phyloP scores from a whole-genome alignment of 1,140 invertebrate genomes.

The Trichonephila clavipes region DNA sequence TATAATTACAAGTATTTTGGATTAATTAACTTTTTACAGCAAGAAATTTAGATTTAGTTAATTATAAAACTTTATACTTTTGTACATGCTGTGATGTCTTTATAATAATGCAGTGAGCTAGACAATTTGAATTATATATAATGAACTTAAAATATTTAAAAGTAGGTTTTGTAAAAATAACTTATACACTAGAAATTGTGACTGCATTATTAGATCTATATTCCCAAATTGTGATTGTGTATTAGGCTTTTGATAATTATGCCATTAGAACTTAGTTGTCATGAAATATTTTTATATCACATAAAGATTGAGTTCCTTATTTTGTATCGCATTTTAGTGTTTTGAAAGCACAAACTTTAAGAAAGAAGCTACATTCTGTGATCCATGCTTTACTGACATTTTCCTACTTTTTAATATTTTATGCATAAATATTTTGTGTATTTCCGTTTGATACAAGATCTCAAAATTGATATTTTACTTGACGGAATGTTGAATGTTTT shows the following conservation, averaged over 20 bases:
- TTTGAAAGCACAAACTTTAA: not conserved
- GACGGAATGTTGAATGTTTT: slow-evolving; percentile 19
- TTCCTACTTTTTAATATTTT: not conserved
- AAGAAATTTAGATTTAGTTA: too few species aligned
- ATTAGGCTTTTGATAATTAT: slow-evolving; percentile 9
- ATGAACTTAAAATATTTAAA: not conserved
- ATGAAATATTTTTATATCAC: slow-evolving; percentile 7
- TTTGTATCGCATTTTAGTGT: not conserved
- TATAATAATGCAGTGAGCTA: too few species aligned
- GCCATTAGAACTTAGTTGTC: not conserved
- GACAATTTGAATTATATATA: too few species aligned
- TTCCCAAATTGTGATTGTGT: too few species aligned
- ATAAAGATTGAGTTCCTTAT: not conserved
- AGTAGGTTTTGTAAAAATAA: not conserved
- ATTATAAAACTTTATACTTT: too few species aligned
- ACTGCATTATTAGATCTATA: too few species aligned
- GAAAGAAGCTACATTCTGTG: not conserved
- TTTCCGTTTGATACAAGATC: not conserved
- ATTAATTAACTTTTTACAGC: too few species aligned
- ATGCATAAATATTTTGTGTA: not conserved
- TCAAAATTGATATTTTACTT: slow-evolving; percentile 40
- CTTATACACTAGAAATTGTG: too few species aligned
- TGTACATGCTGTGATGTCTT: too few species aligned
- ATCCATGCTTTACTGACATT: not conserved
- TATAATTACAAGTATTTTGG: too few species aligned